phyloP scores from a whole-genome alignment of 2,113 vertebrate species.

The Caretta caretta region DNA sequence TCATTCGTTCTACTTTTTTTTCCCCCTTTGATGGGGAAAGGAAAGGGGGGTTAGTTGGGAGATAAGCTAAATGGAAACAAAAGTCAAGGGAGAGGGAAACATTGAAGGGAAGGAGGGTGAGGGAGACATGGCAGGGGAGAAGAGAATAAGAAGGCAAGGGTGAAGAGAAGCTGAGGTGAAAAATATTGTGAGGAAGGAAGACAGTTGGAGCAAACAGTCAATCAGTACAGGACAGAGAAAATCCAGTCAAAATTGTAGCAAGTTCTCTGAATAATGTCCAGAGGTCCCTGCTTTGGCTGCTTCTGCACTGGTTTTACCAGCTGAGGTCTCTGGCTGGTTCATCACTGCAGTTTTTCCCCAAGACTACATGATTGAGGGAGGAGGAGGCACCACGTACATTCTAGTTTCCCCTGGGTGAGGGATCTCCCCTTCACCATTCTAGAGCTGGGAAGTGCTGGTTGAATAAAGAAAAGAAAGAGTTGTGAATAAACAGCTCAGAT shows the following conservation, averaged over 20 bases:
- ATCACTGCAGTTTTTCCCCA: neutral
- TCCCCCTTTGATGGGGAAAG: too few species aligned
- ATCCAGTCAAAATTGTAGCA: accelerated
- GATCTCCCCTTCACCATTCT: neutral
- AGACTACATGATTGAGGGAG: neutral
- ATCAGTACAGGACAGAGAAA: neutral
- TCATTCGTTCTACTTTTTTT: too few species aligned
- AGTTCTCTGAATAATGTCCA: neutral
- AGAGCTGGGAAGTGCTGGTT: neutral
- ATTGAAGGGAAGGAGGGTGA: neutral
- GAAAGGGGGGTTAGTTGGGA: neutral
- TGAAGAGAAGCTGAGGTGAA: neutral
- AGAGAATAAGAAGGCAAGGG: neutral
- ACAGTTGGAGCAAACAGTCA: accelerated
- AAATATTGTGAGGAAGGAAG: neutral
- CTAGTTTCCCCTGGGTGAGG: neutral
- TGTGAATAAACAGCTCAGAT: neutral
- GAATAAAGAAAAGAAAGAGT: too few species aligned
- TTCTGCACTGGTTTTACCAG: neutral
- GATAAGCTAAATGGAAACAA: neutral
- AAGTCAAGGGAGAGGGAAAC: neutral
- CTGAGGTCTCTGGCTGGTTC: neutral
- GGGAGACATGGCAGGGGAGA: neutral
- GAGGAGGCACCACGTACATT: neutral
- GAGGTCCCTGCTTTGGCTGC: neutral